These are phyloP conservation scores for Meloidogyne floridensis DNA, from an alignment of 1,140 invertebrate genomes.

Conservation along the genomic window DNA sequence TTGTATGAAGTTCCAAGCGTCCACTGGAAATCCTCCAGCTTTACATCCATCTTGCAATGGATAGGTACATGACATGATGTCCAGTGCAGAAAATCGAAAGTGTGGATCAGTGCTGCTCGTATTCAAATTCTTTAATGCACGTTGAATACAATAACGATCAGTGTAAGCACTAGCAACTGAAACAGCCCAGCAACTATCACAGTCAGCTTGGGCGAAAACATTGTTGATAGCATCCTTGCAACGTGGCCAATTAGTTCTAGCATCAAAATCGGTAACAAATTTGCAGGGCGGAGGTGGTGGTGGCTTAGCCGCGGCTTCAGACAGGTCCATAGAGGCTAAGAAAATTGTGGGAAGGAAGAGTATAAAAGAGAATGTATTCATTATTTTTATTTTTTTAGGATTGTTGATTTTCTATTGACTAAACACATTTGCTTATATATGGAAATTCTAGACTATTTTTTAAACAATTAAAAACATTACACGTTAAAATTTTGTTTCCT, in stretches of 20 bases:
- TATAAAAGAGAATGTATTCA: no score
- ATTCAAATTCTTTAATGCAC: constrained; percentile 73
- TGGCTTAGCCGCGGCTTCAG: no score
- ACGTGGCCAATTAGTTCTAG: not conserved
- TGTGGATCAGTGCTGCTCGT: not conserved
- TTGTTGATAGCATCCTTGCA: constrained; percentile 67
- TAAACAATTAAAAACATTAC: no score
- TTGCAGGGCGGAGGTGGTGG: not conserved
- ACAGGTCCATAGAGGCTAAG: no score
- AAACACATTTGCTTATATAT: no score
- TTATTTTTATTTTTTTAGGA: no score
- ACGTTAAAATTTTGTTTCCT: no score
- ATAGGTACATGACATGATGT: constrained; percentile 8
- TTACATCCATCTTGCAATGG: not conserved
- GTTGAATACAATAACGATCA: constrained; percentile 82
- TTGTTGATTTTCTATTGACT: no score
- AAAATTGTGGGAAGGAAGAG: no score
- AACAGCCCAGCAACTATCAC: constrained; percentile 66
- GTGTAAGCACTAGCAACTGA: constrained; percentile 72
- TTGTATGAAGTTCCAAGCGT: constrained; percentile 23
- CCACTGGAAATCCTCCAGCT: not conserved
- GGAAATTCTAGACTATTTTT: no score
- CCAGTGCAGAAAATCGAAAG: not conserved
- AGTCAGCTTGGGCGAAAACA: constrained; percentile 69
- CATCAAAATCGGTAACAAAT: constrained; percentile 3